Base-by-base conservation (phyloP, 2,797 vertebrate species). In the Poecilia wingei region DNA sequence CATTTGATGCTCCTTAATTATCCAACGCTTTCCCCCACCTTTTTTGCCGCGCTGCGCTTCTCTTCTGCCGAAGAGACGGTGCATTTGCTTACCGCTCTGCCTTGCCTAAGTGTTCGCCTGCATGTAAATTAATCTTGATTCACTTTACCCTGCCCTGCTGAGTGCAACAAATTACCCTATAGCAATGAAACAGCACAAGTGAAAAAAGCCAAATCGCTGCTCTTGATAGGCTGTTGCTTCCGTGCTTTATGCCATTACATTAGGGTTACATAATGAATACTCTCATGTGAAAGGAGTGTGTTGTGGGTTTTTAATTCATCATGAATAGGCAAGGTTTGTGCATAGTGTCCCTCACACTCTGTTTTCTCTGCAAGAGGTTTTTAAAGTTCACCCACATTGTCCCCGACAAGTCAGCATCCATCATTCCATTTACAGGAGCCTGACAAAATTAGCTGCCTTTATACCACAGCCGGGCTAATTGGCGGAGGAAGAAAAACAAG, bases 111-210 rank as follows among this genome's bases (percentile, higher is more conserved):
- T 99, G 98, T 98, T 98, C 95, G 96, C 96, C 97, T 97, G 97
- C 97, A 98, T 99, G 98, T 98, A 98, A 99, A 99, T 99, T 98
- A 98, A 99, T 99, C 98, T 99, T 99, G 97, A 99, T 99, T 99
- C 98, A 97, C 97, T 99, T 98, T 97, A 96, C 96, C 97, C 97
- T 97, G 97, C 97, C 98, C 97, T 98, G 97, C 97, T 99, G 98
- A 99, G 98, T 99, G 98, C 97, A 98, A 98, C 97, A 99, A 99
- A 99, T 99, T 98, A 97, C 97, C 92, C 97, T 97, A 97, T 97
- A 97, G 98, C 97, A 97, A 98, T 96, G 97, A 97, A 98, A 97
- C 97, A 97, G 97, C 97, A 96, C 97, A 96, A 97, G 97, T 97
- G 97, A 91, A 94, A 93, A 92, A 93, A 93, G 91, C 92, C 92